phyloP scores from a whole-genome alignment of 1,140 invertebrate genomes.

The Teleopsis dalmanni region DNA sequence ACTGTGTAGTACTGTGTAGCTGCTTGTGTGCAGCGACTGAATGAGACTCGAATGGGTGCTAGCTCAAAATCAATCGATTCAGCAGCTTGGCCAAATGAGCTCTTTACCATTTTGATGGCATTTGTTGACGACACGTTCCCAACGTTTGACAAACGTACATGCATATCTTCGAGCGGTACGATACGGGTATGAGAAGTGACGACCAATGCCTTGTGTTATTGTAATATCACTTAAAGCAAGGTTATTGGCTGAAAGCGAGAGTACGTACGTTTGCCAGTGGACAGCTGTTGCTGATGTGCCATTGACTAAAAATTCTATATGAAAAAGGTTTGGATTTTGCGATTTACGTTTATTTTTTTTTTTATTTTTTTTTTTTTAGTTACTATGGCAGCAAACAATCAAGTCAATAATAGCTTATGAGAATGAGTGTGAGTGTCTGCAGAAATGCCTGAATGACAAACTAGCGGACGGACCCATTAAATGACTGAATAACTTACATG shows the following conservation, averaged over 20 bases:
- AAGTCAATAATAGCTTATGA: no score
- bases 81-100: conserved; percentile 8
- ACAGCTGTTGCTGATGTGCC: conserved; percentile 13
- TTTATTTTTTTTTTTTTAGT: no score
- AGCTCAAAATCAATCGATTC: conserved; percentile 8
- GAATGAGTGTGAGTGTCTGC: no score
- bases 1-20: no score
- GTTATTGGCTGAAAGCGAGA: background rate
- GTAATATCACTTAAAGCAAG: background rate
- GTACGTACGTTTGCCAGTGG: background rate
- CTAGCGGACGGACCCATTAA: no score
- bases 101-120: background rate
- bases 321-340: background rate
- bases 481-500: no score
- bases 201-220: background rate
- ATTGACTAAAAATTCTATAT: conserved; percentile 7
- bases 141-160: background rate
- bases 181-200: background rate
- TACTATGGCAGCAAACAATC: no score
- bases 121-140: background rate
- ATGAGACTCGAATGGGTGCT: no score
- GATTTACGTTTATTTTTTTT: background rate
- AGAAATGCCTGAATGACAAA: no score
- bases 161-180: background rate
- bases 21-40: no score